These are phyloP conservation scores for Sesia apiformis DNA, from an alignment of 2,888 invertebrate genomes.

Conservation along the genomic window DNA sequence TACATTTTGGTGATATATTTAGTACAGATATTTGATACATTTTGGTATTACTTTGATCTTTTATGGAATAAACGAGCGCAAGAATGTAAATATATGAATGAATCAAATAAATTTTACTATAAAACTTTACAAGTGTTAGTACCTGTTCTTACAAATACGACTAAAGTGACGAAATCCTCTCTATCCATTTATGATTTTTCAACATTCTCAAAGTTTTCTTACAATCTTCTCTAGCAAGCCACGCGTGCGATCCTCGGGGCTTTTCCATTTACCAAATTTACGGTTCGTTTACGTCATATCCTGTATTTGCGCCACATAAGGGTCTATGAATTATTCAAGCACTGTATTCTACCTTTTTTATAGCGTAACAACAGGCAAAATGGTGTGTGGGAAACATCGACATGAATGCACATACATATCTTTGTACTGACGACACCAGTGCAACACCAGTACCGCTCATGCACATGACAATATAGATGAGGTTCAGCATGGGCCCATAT, in stretches of 20 bases:
- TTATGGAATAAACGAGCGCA: no score
- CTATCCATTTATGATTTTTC: not conserved
- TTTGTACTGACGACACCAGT: not conserved
- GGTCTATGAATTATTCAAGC: slow-evolving; percentile 48
- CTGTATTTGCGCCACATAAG: slow-evolving; percentile 35
- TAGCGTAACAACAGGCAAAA: slow-evolving; percentile 22
- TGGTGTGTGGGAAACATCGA: slow-evolving; percentile 9
- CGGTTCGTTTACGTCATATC: slow-evolving; percentile 47
- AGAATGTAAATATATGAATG: no score
- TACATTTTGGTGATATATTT: no score
- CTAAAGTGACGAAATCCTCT: no score
- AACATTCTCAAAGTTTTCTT: not conserved
- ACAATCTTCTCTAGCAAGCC: slow-evolving; percentile 5
- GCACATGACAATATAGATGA: no score
- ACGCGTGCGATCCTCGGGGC: slow-evolving; percentile 10
- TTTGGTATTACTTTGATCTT: no score
- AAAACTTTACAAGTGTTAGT: no score
- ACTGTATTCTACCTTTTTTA: slow-evolving; percentile 38
- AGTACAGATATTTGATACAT: no score
- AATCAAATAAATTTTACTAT: no score
- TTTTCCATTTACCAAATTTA: slow-evolving; percentile 29
- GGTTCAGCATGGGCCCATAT: no score
- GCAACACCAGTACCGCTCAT: no score
- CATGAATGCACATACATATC: not conserved
- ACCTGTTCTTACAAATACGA: no score